Percentiles rank a stretch among this genome's conserved stretches.
Conservation (phyloP, 2,797 vertebrate species). For the Tokudaia muenninki region DNA sequence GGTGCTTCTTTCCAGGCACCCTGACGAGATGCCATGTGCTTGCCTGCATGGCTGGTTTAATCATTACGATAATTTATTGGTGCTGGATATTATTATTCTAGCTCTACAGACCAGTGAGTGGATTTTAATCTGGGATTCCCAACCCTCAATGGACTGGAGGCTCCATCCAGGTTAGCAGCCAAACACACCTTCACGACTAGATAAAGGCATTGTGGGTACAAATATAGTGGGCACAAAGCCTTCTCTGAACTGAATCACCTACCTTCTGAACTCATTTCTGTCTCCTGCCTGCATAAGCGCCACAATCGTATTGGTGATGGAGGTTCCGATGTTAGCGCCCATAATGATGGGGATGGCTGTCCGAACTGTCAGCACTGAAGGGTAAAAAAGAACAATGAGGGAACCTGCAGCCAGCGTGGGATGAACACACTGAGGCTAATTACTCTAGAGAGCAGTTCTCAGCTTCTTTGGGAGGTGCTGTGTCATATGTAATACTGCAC, state of each 20-base stretch:
- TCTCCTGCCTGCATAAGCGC: slow-evolving; percentile 98
- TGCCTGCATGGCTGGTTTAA: background rate
- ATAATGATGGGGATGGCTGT: slow-evolving; percentile 97
- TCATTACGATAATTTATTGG: background rate
- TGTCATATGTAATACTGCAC: background rate
- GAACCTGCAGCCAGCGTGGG: background rate
- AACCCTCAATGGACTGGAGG: background rate
- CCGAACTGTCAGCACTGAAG: slow-evolving; percentile 93
- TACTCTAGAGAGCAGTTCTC: background rate
- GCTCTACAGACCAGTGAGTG: background rate
- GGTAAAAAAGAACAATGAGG: slow-evolving; percentile 27
- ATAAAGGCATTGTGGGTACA: background rate
- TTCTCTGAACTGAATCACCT: slow-evolving; percentile 59
- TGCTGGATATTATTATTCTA: accelerated
- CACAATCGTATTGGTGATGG: slow-evolving; percentile 98
- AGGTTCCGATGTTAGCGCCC: slow-evolving; percentile 99
- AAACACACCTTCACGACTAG: background rate
- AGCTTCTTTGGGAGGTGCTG: too few relatives aligned
- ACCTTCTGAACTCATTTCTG: slow-evolving; percentile 98
- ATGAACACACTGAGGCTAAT: too few relatives aligned
- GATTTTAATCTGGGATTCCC: background rate
- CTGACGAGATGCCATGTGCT: background rate
- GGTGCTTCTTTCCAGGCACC: background rate
- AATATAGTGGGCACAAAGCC: background rate
- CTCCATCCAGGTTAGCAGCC: too few relatives aligned